Base-by-base conservation (phyloP, 2,797 vertebrate species). In the Phyllotis vaccarum region DNA sequence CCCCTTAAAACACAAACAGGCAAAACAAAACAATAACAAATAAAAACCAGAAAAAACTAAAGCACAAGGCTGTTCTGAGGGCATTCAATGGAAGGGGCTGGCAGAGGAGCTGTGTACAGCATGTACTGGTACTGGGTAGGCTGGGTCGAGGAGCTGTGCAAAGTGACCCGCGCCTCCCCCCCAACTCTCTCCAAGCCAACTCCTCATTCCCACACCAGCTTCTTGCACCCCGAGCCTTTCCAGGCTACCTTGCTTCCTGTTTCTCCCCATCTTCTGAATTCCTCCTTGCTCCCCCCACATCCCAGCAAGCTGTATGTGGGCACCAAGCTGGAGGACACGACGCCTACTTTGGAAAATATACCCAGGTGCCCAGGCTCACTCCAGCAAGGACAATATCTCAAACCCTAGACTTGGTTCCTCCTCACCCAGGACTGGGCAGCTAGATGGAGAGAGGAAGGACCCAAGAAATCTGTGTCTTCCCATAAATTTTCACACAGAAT, bases 11-110 rank as follows among this genome's bases (percentile, higher is more conserved):
- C 89, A 92, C 56, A 64, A 90, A 97, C 31, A 72, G 64, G 76
- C 62, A 49, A 46, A 96, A 94, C 43, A 7, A 19, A 96, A 93
- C 46, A 88, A 6, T 49, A 49, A 37, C 6, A 98, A 34, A 80
- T 40, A 52, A 68, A 22, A 7, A 54, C 16, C 31, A 72, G 79
- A 78, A 56, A n/a, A 95, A 29, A 5, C 27, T 2, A 31, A 75
- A 76, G 27, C 37, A 72, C 9, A 19, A 21, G 74, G 43, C 24
- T 40, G 37, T 58, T 43, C 7, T 24, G 43, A 37, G 34, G 34
- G 52, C 49, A 3, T 43, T 19, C 31, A 5, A 13, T 2, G 2
- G 24, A 62, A 16, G 68, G 43, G 62, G 54, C 54, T 0, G 78
- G 43, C 54, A 8, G 54, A 9, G 10, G n/a, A n/a, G n/a, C n/a